These are phyloP conservation scores for Varecia variegata DNA, from an alignment of 2,797 vertebrate genomes.

Conservation along the genomic window DNA sequence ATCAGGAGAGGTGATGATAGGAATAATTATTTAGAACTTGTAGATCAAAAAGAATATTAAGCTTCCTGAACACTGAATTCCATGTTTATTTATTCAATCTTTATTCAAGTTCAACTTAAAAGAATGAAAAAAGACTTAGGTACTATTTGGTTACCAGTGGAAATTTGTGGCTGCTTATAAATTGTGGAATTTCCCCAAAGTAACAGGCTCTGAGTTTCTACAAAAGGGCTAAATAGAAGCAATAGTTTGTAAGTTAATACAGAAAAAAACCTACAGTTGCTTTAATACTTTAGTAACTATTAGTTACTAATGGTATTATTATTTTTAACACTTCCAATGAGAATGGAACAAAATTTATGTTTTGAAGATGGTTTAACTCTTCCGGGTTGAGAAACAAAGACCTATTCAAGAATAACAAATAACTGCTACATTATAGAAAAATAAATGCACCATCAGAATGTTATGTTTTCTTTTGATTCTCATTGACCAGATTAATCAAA, in stretches of 20 bases:
- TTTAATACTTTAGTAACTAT: conserved; percentile 41
- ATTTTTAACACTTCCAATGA: conserved; percentile 43
- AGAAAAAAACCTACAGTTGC: conserved; percentile 35
- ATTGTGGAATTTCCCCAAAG: conserved; percentile 16
- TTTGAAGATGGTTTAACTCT: conserved; percentile 18
- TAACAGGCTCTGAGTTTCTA: conserved; percentile 45
- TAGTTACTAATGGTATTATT: conserved; percentile 34
- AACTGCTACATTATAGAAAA: background rate
- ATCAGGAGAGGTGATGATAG: no score
- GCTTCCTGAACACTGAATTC: conserved; percentile 41
- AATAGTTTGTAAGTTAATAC: conserved; percentile 31
- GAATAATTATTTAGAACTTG: conserved; percentile 29
- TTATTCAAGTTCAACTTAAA: conserved; percentile 59
- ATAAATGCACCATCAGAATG: conserved; percentile 13
- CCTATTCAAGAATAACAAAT: conserved; percentile 14
- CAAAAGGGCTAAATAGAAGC: conserved; percentile 44
- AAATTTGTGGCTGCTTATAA: conserved; percentile 49
- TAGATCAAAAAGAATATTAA: conserved; percentile 48
- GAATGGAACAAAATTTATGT: conserved; percentile 38
- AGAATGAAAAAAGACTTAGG: conserved; percentile 33
- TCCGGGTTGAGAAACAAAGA: background rate
- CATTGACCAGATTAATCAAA: conserved; percentile 28
- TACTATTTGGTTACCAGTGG: conserved; percentile 45
- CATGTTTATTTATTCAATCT: conserved; percentile 29
- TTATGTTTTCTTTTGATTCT: conserved; percentile 39